phyloP scores from a whole-genome alignment of 1,140 invertebrate genomes.

The Drosophila gunungcola region DNA sequence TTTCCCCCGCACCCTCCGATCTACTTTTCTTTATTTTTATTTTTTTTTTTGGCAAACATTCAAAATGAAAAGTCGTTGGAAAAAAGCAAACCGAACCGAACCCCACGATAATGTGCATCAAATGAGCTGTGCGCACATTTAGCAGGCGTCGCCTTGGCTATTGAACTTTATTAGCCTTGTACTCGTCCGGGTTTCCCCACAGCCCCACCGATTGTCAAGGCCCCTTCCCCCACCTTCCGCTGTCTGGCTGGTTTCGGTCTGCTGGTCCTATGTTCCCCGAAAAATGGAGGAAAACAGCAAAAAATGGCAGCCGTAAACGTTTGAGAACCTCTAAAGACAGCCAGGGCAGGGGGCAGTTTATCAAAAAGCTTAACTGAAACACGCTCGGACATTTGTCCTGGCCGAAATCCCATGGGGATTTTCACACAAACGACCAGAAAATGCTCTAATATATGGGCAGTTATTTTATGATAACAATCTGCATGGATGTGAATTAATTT shows the following conservation, averaged over 20 bases:
- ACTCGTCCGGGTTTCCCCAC: constrained; percentile 14
- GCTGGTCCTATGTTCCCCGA: constrained; percentile 12
- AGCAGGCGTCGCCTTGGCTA: constrained; percentile 77
- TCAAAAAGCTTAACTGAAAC: constrained; percentile 75
- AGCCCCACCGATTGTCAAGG: not conserved
- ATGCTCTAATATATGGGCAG: constrained; percentile 23
- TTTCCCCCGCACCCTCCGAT: constrained; percentile 28
- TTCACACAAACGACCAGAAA: constrained; percentile 18
- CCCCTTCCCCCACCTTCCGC: not conserved
- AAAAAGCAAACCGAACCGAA: constrained; percentile 53
- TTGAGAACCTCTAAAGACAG: constrained; percentile 34
- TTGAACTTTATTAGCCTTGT: constrained; percentile 80
- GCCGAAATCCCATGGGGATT: constrained; percentile 19
- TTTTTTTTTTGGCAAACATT: constrained; percentile 63
- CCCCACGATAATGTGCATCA: constrained; percentile 80
- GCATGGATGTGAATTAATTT: constrained; percentile 2
- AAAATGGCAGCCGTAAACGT: constrained; percentile 55
- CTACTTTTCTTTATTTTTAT: not conserved
- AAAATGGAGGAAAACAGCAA: not conserved
- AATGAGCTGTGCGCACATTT: constrained; percentile 82
- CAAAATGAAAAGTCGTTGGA: constrained; percentile 61
- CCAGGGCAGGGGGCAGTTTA: constrained; percentile 62
- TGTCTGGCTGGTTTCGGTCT: constrained; percentile 48
- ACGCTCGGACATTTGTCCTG: constrained; percentile 57
- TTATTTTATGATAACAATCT: not conserved